These are phyloP conservation scores for Elysia crispata DNA, from an alignment of 2,888 invertebrate species.

Conservation along the genomic window DNA sequence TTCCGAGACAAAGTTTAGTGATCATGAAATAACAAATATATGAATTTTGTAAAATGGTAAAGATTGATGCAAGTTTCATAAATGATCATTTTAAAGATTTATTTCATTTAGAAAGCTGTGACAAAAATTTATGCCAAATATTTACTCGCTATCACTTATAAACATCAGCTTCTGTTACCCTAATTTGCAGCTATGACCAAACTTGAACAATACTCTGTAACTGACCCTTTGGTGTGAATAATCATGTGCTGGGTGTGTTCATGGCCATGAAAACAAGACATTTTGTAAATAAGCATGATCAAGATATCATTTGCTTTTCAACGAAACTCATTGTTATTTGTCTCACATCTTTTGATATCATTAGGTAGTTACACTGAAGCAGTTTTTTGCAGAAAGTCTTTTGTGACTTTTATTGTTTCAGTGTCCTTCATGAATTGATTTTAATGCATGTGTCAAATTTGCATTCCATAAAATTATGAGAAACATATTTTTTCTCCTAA, in stretches of 20 bases:
- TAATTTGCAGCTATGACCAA: background rate
- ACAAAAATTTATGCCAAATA: too few relatives aligned
- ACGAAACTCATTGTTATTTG: conserved; percentile 2
- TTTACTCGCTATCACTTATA: too few relatives aligned
- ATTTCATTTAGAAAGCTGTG: too few relatives aligned
- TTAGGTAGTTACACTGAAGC: background rate
- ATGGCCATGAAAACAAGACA: background rate
- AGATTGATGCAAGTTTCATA: too few relatives aligned
- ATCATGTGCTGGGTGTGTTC: background rate
- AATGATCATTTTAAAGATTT: too few relatives aligned
- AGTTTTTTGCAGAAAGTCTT: too few relatives aligned
- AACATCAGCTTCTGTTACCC: too few relatives aligned
- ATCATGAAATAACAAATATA: too few relatives aligned
- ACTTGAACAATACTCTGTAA: background rate
- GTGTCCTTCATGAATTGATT: too few relatives aligned
- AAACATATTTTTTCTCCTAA: background rate
- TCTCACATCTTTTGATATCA: background rate
- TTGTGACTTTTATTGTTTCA: too few relatives aligned
- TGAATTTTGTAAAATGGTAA: too few relatives aligned
- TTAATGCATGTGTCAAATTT: background rate
- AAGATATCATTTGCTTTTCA: background rate
- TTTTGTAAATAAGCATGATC: background rate
- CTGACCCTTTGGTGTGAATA: background rate
- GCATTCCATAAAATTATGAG: background rate
- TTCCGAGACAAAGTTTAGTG: too few relatives aligned